phyloP scores from a whole-genome alignment of 2,797 vertebrate species.

The Hydrophis major region DNA sequence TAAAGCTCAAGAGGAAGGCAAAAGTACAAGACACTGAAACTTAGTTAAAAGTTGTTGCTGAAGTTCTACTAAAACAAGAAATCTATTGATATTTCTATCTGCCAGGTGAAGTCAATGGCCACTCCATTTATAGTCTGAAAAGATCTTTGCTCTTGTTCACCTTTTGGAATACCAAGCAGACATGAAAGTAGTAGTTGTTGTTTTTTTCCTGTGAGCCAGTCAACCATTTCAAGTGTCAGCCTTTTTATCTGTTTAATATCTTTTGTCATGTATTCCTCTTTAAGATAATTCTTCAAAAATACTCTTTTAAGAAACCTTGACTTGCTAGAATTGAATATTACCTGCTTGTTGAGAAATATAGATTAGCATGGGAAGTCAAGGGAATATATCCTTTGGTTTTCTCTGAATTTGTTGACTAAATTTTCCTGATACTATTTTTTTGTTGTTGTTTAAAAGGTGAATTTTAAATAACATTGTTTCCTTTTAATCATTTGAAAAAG shows the following conservation, averaged over 20 bases:
- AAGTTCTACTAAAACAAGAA: not conserved
- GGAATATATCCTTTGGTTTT: not conserved
- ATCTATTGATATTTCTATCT: not conserved
- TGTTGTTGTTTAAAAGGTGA: not conserved
- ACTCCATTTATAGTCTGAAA: not conserved
- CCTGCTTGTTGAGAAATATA: not conserved
- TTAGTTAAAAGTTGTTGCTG: not conserved
- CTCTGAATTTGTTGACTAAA: constrained; percentile 17
- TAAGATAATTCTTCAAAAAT: not conserved
- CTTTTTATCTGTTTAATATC: not conserved
- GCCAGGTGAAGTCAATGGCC: not conserved
- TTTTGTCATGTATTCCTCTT: not conserved
- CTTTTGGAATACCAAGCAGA: not conserved
- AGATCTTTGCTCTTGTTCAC: not conserved
- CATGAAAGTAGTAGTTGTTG: not conserved
- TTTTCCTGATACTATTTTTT: fast-evolving
- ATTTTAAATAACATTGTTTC: not conserved
- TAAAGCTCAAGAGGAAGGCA: not conserved
- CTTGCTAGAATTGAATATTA: not conserved
- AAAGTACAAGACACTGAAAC: not conserved
- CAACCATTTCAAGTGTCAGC: not conserved
- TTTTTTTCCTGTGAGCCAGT: not conserved
- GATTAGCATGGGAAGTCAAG: not conserved
- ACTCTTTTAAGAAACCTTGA: not conserved
- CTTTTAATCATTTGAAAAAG: not conserved